Conservation (phyloP, 2,888 invertebrate species). For the Drosophila kambysellisi region DNA sequence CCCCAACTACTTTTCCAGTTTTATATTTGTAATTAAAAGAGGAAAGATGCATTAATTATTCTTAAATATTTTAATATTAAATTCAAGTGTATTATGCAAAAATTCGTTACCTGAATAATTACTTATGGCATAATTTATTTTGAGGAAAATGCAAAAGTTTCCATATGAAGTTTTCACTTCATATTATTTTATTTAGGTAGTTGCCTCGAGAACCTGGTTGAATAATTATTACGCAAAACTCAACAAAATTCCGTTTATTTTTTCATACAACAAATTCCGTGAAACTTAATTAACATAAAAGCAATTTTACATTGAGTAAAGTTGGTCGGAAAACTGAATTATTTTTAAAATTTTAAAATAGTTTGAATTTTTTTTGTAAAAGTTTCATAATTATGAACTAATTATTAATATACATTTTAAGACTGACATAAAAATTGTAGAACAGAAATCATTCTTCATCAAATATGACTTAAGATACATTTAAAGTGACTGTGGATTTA, state of each 20-base stretch:
- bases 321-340: not conserved
- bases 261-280: no score
- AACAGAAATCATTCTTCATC: not conserved
- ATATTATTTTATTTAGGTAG: not conserved
- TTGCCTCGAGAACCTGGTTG: not conserved
- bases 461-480: not conserved
- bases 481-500: not conserved
- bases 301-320: not conserved
- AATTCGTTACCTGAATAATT: not conserved
- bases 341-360: not conserved
- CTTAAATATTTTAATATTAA: not conserved
- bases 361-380: not conserved
- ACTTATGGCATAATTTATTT: not conserved
- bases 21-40: not conserved
- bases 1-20: not conserved
- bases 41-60: not conserved
- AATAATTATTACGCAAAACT: not conserved
- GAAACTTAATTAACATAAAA: constrained; percentile 1
- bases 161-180: not conserved
- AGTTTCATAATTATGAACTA: no score
- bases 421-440: not conserved
- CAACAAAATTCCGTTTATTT: not conserved
- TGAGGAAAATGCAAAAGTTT: not conserved
- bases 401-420: not conserved
- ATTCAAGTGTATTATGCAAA: not conserved